Percentiles rank a stretch among this genome's conserved stretches.
Conservation (phyloP, 92 coral and sea anemone species). For the Umimayanthus chanpuru region DNA sequence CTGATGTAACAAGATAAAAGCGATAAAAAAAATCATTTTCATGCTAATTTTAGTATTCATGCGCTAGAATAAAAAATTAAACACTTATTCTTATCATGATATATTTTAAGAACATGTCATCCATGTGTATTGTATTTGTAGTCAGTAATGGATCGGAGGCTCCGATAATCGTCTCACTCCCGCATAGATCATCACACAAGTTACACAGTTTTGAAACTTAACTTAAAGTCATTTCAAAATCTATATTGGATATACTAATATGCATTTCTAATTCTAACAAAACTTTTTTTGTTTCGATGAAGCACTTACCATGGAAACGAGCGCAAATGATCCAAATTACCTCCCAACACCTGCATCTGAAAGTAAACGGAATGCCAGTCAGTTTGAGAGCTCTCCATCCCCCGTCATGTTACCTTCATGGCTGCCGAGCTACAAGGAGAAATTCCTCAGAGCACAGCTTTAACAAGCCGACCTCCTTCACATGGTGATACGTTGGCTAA, state of each 20-base stretch:
- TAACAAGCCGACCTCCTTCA: background rate
- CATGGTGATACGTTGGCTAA: background rate
- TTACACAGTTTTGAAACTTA: background rate
- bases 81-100: too few relatives aligned
- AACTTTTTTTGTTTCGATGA: background rate
- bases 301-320: slow-evolving; percentile 15
- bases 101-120: background rate
- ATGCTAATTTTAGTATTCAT: background rate
- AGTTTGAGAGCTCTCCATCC: background rate
- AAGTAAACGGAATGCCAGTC: background rate
- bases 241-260: background rate
- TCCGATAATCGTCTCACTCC: background rate
- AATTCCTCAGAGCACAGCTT: background rate
- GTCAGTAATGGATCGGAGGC: background rate
- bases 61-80: too few relatives aligned
- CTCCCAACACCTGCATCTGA: background rate
- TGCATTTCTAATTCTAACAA: background rate
- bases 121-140: background rate
- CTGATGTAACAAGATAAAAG: background rate
- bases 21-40: background rate
- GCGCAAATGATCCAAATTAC: background rate
- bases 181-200: background rate
- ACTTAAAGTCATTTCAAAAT: background rate
- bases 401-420: background rate
- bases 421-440: background rate